Percentiles rank a stretch among this genome's conserved stretches.
Conservation (phyloP, 2,797 vertebrate genomes). For the Cryptoprocta ferox region DNA sequence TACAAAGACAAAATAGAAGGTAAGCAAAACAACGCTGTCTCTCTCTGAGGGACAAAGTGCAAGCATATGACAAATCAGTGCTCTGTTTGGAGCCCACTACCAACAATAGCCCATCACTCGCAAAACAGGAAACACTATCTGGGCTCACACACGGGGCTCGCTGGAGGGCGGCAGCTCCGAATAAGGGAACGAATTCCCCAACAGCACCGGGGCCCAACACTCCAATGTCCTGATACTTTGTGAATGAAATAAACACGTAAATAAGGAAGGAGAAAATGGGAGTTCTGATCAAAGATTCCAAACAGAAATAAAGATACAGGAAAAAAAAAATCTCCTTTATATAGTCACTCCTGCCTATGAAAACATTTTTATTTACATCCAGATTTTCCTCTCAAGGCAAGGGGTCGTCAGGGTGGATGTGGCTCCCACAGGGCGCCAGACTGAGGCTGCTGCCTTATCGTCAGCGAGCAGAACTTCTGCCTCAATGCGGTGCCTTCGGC, state of each 20-base stretch:
- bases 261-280: neutral
- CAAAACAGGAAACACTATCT: neutral
- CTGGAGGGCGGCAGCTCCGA: too few relatives aligned
- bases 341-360: neutral
- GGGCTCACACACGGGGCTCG: too few relatives aligned
- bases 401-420: neutral
- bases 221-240: too few relatives aligned
- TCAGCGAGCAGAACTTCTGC: neutral
- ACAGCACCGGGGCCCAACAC: neutral
- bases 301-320: neutral
- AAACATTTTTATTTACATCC: neutral
- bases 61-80: neutral
- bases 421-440: fast-evolving
- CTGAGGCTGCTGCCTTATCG: fast-evolving
- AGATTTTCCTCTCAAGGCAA: neutral
- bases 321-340: neutral
- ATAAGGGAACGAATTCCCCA: too few relatives aligned
- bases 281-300: neutral
- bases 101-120: fast-evolving
- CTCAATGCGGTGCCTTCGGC: fast-evolving
- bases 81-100: neutral
- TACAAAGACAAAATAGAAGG: neutral
- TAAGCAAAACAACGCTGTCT: neutral
- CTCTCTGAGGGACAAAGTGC: neutral
- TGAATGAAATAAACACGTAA: fast-evolving